Conservation (phyloP, 2,888 invertebrate genomes). For the Dryocosmus kuriphilus region DNA sequence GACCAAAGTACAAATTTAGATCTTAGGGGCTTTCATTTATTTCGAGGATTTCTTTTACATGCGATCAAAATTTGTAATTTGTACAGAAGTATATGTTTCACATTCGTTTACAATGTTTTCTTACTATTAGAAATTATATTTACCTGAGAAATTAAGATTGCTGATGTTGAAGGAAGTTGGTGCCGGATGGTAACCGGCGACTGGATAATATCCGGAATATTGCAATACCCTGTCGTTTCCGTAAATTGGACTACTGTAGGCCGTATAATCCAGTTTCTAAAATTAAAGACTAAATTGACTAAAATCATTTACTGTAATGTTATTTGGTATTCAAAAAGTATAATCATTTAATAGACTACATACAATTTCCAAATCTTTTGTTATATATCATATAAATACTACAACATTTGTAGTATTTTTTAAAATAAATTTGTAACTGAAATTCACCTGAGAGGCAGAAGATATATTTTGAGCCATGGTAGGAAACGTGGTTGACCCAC, state of each 20-base stretch:
- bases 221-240: constrained; percentile 76
- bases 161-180: constrained; percentile 74
- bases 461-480: constrained; percentile 75
- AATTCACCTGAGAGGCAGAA: constrained; percentile 71
- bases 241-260: constrained; percentile 72
- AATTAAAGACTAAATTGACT: constrained; percentile 24
- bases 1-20: not conserved
- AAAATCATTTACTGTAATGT: constrained; percentile 22
- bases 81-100: not conserved
- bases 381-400: too few species aligned
- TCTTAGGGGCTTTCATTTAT: not conserved
- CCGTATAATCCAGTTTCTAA: constrained; percentile 74
- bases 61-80: not conserved
- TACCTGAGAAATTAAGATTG: constrained; percentile 73
- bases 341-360: too few species aligned
- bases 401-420: constrained; percentile 15
- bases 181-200: constrained; percentile 74
- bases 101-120: not conserved
- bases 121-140: constrained; percentile 42
- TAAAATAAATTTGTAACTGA: not conserved
- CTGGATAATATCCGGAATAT: constrained; percentile 75
- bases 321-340: not conserved
- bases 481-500: constrained; percentile 72
- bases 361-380: too few species aligned
- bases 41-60: not conserved